Conservation (phyloP, 2,113 vertebrate genomes). For the Burhinus bistriatus region DNA sequence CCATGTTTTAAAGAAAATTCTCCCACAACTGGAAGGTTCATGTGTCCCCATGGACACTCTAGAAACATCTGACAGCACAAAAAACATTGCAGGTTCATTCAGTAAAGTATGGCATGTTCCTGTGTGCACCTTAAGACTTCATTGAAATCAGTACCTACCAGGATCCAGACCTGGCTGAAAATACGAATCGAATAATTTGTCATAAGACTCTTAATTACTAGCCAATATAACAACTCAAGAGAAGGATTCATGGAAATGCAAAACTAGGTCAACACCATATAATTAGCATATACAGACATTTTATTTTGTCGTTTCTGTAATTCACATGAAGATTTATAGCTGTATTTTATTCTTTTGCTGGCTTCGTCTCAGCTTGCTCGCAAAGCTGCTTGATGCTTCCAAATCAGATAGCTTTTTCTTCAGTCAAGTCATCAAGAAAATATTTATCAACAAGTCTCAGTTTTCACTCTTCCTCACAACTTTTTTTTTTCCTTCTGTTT, state of each 20-base stretch:
- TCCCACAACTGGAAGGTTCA: neutral
- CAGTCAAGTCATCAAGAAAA: neutral
- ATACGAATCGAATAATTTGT: slow-evolving; percentile 24
- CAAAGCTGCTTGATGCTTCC: neutral
- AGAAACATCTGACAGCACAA: neutral
- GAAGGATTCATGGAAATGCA: slow-evolving; percentile 17
- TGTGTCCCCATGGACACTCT: neutral
- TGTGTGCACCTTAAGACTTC: neutral
- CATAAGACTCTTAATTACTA: slow-evolving; percentile 3
- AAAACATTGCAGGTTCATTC: neutral
- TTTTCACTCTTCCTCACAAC: neutral
- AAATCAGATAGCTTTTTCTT: neutral
- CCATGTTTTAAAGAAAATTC: neutral
- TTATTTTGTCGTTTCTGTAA: neutral
- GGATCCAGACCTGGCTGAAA: neutral
- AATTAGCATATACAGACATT: slow-evolving; percentile 27
- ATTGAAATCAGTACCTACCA: neutral
- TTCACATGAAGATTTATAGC: neutral
- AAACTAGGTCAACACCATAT: neutral
- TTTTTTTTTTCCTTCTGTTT: neutral
- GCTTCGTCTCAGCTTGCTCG: neutral
- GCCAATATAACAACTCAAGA: neutral
- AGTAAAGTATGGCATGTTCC: neutral
- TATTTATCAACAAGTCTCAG: neutral
- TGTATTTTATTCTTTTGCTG: neutral